These are phyloP conservation scores for Polyergus mexicanus DNA, from an alignment of 1,140 invertebrate species.

Conservation along the genomic window DNA sequence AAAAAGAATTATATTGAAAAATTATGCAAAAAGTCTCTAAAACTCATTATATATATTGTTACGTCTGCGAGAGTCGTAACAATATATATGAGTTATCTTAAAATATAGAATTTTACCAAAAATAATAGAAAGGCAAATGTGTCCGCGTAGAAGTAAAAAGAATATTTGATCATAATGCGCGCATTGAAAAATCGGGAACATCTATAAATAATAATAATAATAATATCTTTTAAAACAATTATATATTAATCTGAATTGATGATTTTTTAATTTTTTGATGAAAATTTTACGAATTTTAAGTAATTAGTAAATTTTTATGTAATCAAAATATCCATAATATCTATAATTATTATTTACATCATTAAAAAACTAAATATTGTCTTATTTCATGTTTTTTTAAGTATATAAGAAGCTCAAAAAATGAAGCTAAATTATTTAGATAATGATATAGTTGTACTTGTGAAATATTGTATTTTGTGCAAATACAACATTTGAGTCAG, in stretches of 20 bases:
- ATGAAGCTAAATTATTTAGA: constrained; percentile 3
- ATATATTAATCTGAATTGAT: neutral
- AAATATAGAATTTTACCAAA: neutral
- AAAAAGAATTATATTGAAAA: neutral
- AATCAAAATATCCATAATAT: neutral
- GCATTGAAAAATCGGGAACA: neutral
- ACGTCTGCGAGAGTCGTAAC: no score
- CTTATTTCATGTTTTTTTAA: neutral
- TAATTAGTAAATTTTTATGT: neutral
- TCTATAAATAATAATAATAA: neutral
- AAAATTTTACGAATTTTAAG: neutral
- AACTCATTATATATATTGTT: no score
- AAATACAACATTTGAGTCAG: neutral
- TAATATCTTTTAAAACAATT: neutral
- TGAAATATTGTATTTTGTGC: no score
- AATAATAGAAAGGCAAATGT: neutral
- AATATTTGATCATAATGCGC: neutral
- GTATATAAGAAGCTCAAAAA: neutral
- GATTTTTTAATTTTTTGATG: neutral
- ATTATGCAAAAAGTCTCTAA: neutral
- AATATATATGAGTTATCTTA: neutral
- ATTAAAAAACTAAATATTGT: neutral
- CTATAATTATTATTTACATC: neutral
- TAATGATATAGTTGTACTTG: neutral
- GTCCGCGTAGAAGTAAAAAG: neutral